phyloP scores from a whole-genome alignment of 2,797 vertebrate species.

The Spinibarbus caldwelli region DNA sequence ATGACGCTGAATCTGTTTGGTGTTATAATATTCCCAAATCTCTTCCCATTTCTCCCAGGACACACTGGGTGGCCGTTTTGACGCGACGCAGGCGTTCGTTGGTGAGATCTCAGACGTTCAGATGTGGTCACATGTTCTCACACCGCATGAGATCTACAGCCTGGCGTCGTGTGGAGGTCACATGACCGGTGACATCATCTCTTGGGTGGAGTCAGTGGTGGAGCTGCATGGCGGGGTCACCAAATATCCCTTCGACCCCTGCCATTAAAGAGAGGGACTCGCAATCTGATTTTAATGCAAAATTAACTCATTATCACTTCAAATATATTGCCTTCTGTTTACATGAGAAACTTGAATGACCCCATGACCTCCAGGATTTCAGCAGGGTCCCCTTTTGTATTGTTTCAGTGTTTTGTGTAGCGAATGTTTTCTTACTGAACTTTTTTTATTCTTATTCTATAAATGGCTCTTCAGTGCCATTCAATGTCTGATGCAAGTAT shows the following conservation, averaged over 20 bases:
- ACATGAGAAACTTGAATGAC: constrained; percentile 13
- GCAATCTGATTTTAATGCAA: neutral
- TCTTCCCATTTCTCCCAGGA: constrained; percentile 71
- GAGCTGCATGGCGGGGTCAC: constrained; percentile 84
- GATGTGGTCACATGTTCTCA: constrained; percentile 84
- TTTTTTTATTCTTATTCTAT: neutral
- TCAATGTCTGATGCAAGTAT: neutral
- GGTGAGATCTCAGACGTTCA: constrained; percentile 86
- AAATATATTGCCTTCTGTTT: constrained; percentile 72
- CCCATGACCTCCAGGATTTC: neutral
- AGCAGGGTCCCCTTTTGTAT: neutral
- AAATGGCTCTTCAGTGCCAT: constrained; percentile 16
- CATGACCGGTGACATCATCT: constrained; percentile 79
- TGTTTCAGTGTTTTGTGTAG: neutral
- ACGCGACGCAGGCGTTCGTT: constrained; percentile 85
- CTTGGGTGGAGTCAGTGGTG: constrained; percentile 78
- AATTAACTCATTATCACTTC: too few relatives aligned
- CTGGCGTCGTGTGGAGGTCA: constrained; percentile 80
- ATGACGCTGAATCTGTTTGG: too few relatives aligned
- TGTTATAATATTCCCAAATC: neutral
- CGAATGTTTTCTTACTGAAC: constrained; percentile 22
- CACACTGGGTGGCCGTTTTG: constrained; percentile 85
- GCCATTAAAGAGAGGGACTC: constrained; percentile 72
- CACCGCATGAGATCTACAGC: constrained; percentile 77
- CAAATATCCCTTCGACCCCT: constrained; percentile 82